Conservation (phyloP, 2,888 invertebrate species). For the Trichopria drosophilae region DNA sequence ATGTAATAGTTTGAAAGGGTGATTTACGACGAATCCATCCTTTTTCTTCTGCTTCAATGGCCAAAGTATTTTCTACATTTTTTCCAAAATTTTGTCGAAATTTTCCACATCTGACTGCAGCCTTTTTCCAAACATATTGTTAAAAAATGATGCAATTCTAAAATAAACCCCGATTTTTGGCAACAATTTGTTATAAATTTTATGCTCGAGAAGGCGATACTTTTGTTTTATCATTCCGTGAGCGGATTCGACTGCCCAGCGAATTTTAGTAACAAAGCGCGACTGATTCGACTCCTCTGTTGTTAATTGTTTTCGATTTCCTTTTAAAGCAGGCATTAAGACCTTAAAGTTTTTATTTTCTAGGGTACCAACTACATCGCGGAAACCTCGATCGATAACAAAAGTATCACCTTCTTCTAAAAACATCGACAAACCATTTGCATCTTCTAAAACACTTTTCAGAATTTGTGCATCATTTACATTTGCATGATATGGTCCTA, state of each 20-base stretch:
- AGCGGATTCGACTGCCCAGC: too few relatives aligned
- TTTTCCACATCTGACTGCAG: too few relatives aligned
- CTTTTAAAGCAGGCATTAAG: conserved; percentile 41
- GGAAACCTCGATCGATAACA: conserved; percentile 40
- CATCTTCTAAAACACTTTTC: conserved; percentile 31
- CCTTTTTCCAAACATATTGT: too few relatives aligned
- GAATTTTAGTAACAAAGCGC: conserved; percentile 35
- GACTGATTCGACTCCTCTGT: conserved; percentile 35
- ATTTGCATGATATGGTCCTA: conserved; percentile 36
- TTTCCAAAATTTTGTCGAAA: too few relatives aligned
- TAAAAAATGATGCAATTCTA: too few relatives aligned
- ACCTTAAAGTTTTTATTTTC: conserved; percentile 33
- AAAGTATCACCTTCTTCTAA: conserved; percentile 33
- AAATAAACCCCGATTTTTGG: too few relatives aligned
- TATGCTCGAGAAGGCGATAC: too few relatives aligned
- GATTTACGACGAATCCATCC: conserved; percentile 4
- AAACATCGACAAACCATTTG: conserved; percentile 30
- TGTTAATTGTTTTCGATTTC: conserved; percentile 35
- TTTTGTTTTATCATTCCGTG: too few relatives aligned
- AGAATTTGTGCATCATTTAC: conserved; percentile 41
- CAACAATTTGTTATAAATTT: too few relatives aligned
- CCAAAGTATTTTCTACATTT: conserved; percentile 2
- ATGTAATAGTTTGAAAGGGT: not conserved
- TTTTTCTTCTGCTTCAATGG: not conserved
- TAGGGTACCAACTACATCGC: conserved; percentile 33